Base-by-base conservation (phyloP, 2,888 invertebrate genomes). In the Herminia tarsipennalis region DNA sequence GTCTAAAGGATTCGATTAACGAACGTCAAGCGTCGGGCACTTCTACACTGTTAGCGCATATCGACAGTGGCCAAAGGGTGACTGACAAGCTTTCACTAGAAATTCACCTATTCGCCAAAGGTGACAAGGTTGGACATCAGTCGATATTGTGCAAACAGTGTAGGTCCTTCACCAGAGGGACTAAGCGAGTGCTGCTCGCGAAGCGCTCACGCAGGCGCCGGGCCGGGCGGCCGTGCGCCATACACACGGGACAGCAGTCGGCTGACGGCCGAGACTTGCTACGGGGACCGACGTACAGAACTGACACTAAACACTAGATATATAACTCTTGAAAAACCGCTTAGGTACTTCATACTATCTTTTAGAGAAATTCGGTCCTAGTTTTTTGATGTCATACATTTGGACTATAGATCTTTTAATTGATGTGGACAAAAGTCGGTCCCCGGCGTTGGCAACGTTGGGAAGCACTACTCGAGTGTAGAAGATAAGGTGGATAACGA, bases 111-210 rank as follows among this genome's bases (percentile, higher is more conserved):
- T 43, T 53, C 29, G 53, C 55, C 40, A 39, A 41, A 51, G 44
- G 40, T 34, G 38, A 49, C 36, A n/a, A n/a, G n/a, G n/a, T 39
- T 47, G 44, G 27, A 42, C 51, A 51, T 39, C 29, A 46, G 49
- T 42, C 56, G 48, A 51, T 37, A 49, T 78, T 73, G 81, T 83
- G 81, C 79, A 77, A 66, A 85, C 81, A 84, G 78, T 79, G 83
- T 73, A 85, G 78, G 66, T 70, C 78, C 75, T 78, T 80, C 77
- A 83, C 81, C 82, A 78, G 73, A 73, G 81, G 81, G 75, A 72
- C 66, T 56, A 90, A 90, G 90, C 89, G 88, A 88, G 90, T 86
- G 89, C 83, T 86, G 88, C 83, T 85, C 85, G 83, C 83, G 71
- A 88, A 87, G 90, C 88, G 79, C 83, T 74, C 80, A 76, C 84